These are phyloP conservation scores for Oscheius sp. DNA, from an alignment of 1,140 invertebrate species.

Conservation along the genomic window DNA sequence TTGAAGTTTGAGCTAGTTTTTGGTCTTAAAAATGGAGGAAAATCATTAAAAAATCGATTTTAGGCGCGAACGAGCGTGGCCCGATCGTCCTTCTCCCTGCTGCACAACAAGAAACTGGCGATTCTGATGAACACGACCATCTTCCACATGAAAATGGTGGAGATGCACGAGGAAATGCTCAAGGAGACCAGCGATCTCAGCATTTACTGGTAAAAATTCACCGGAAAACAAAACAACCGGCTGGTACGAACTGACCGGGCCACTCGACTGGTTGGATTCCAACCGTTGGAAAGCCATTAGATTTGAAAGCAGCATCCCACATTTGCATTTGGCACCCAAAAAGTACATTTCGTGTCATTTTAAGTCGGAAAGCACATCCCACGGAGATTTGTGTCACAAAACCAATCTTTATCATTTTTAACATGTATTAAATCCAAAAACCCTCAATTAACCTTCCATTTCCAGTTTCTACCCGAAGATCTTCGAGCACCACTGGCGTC, in stretches of 20 bases:
- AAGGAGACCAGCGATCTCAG: constrained; percentile 94
- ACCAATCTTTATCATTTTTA: too few species aligned
- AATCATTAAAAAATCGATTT: constrained; percentile 27
- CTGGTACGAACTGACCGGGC: too few species aligned
- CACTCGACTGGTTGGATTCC: too few species aligned
- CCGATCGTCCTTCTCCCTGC: constrained; percentile 77
- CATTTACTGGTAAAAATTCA: constrained; percentile 75
- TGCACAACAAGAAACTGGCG: constrained; percentile 82
- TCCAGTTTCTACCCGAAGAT: constrained; percentile 53
- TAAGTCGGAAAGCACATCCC: too few species aligned
- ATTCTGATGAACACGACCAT: constrained; percentile 88
- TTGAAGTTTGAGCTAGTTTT: background rate
- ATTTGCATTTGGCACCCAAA: too few species aligned
- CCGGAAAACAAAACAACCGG: background rate
- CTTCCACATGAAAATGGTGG: constrained; percentile 97
- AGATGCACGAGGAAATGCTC: constrained; percentile 93
- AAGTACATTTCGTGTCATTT: too few species aligned
- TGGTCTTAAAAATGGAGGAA: background rate
- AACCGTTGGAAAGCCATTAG: too few species aligned
- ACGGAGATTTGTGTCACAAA: too few species aligned
- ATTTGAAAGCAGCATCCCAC: too few species aligned
- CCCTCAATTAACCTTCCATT: too few species aligned
- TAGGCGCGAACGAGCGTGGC: constrained; percentile 81
- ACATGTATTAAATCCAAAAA: too few species aligned
- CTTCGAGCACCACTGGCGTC: constrained; percentile 49